Evolutionary conservation across 2,797 vertebrate species (phyloP).

Genomic region (Sebastes taczanowskii): DNA sequence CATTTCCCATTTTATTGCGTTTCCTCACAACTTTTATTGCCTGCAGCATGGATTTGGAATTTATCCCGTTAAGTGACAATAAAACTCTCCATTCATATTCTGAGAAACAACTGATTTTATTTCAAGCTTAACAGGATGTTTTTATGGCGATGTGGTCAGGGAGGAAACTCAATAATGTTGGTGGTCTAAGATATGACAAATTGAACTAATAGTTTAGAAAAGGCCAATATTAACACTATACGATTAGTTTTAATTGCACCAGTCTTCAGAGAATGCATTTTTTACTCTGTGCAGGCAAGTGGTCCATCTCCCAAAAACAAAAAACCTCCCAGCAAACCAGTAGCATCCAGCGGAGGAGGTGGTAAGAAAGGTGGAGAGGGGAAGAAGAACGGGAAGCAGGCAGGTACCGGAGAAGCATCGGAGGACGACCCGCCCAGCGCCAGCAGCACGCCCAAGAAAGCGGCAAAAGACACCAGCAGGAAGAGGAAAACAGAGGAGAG

Average conservation of each 20-base stretch:
- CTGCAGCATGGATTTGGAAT: slow-evolving; percentile 11
- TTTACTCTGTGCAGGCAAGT: slow-evolving; percentile 86
- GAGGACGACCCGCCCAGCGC: slow-evolving; percentile 89
- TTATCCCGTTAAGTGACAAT: slow-evolving; percentile 22
- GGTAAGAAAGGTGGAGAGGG: slow-evolving; percentile 86
- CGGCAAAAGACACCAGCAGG: slow-evolving; percentile 86
- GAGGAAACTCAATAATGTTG: neutral
- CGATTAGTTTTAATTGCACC: neutral
- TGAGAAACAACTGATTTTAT: neutral
- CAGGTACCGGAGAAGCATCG: slow-evolving; percentile 84
- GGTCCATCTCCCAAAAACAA: slow-evolving; percentile 93
- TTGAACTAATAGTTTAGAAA: neutral
- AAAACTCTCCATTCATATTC: slow-evolving; percentile 7
- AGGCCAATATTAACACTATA: neutral
- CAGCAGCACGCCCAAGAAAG: slow-evolving; percentile 89
- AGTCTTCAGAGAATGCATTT: neutral
- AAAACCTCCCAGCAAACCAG: slow-evolving; percentile 88
- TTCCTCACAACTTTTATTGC: slow-evolving; percentile 12
- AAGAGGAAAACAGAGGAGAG: slow-evolving; percentile 91
- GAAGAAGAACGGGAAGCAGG: slow-evolving; percentile 90
- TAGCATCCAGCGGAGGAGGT: slow-evolving; percentile 64
- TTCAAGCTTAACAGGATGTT: neutral
- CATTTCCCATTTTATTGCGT: slow-evolving; percentile 16
- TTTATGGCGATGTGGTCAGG: slow-evolving; percentile 1
- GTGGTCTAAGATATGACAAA: slow-evolving; percentile 4